Percentiles rank a stretch among this genome's conserved stretches.
Evolutionary conservation across 2,797 vertebrate species (phyloP).

Genomic region (Tadarida brasiliensis): DNA sequence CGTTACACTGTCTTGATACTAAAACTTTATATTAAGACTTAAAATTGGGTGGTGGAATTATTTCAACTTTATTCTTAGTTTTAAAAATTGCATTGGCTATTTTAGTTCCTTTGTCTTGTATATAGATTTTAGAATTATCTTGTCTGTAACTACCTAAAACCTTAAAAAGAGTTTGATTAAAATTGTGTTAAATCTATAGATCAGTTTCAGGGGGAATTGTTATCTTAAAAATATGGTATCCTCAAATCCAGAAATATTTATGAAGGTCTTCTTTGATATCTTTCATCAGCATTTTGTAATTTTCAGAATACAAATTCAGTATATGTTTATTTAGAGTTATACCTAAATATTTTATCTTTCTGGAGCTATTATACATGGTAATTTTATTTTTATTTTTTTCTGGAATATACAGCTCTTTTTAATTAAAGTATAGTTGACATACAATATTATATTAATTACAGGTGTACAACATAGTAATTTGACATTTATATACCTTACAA

Average conservation of each 20-base stretch:
- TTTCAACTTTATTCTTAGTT: conserved; percentile 12
- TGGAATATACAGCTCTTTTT: background rate
- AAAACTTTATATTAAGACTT: background rate
- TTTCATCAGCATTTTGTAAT: background rate
- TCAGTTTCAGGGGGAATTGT: background rate
- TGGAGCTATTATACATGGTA: background rate
- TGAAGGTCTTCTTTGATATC: background rate
- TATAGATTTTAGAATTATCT: conserved; percentile 19
- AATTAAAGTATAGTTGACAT: background rate
- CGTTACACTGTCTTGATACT: background rate
- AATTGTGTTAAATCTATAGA: background rate
- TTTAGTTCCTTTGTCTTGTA: background rate
- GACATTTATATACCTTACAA: background rate
- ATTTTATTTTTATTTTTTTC: background rate
- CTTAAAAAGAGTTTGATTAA: background rate
- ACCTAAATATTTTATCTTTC: background rate
- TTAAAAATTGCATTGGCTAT: background rate
- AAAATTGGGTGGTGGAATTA: background rate
- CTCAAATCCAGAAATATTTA: background rate
- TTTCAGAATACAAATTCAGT: background rate
- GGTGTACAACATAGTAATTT: background rate
- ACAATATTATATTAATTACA: background rate
- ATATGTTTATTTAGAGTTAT: background rate
- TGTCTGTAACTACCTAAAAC: background rate
- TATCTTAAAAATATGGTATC: background rate